A percentile compares a stretch with the other conserved stretches of the same genome.
phyloP scores from a whole-genome alignment of 1,140 invertebrate species.

The Grapholita molesta region DNA sequence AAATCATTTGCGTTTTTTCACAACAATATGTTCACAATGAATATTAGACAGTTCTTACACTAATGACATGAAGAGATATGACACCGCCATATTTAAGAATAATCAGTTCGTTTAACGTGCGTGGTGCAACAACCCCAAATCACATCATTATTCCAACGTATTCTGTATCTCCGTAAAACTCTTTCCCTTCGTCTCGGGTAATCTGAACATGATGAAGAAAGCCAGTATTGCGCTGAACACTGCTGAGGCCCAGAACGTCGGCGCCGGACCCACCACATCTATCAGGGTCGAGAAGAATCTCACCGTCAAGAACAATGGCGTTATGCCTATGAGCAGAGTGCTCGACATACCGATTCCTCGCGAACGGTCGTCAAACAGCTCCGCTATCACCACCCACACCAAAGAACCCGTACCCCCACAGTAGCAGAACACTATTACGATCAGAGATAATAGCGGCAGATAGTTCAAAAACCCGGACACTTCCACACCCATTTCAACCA shows the following conservation, averaged over 20 bases:
- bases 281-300: background rate
- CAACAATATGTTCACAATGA: too few species aligned
- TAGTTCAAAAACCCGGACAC: constrained; percentile 59
- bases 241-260: background rate
- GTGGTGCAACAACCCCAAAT: too few species aligned
- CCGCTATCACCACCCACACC: constrained; percentile 27
- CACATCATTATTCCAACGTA: background rate
- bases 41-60: too few species aligned
- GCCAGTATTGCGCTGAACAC: background rate
- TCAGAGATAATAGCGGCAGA: constrained; percentile 79
- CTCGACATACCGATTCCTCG: constrained; percentile 29
- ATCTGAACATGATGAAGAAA: background rate
- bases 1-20: too few species aligned
- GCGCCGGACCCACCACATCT: background rate
- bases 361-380: constrained; percentile 31
- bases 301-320: background rate
- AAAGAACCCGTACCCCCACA: constrained; percentile 60
- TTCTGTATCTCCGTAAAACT: background rate
- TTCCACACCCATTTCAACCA: constrained; percentile 52
- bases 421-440: constrained; percentile 75
- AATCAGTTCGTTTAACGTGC: too few species aligned
- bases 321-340: constrained; percentile 35
- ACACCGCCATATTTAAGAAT: too few species aligned
- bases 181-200: background rate
- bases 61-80: too few species aligned